Conservation (phyloP, 2,797 vertebrate genomes). For the Coracias cyanogaster region DNA sequence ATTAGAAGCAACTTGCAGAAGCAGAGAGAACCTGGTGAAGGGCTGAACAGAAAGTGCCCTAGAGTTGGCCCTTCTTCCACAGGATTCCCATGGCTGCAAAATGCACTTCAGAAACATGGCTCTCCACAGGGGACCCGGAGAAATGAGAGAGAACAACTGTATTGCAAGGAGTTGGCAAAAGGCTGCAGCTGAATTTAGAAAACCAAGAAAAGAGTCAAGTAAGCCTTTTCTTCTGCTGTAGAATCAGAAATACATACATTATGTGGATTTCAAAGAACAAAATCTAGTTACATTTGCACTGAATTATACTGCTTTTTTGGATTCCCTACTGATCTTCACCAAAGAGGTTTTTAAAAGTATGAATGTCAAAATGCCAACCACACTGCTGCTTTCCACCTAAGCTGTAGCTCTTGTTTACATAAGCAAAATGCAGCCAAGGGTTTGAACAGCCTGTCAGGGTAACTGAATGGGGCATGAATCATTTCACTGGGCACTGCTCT, state of each 20-base stretch:
- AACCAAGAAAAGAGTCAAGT: neutral
- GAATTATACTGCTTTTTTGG: neutral
- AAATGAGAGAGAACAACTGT: slow-evolving; percentile 21
- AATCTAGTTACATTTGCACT: slow-evolving; percentile 6
- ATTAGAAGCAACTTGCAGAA: neutral
- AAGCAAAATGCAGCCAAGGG: slow-evolving; percentile 34
- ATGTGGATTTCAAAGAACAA: slow-evolving; percentile 26
- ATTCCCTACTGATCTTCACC: neutral
- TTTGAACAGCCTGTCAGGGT: slow-evolving; percentile 15
- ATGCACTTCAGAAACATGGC: neutral
- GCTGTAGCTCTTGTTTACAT: slow-evolving; percentile 22
- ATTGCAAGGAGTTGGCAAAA: slow-evolving; percentile 32
- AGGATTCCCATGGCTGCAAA: neutral
- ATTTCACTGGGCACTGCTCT: neutral
- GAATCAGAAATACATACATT: slow-evolving; percentile 12
- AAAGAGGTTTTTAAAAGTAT: slow-evolving; percentile 12
- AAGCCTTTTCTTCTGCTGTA: slow-evolving; percentile 29
- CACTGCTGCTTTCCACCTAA: slow-evolving; percentile 12
- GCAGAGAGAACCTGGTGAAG: neutral
- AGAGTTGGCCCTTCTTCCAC: neutral
- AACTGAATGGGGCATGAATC: slow-evolving; percentile 23
- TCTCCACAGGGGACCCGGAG: slow-evolving; percentile 6
- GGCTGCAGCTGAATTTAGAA: slow-evolving; percentile 36
- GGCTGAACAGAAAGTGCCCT: neutral
- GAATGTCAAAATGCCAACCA: neutral